Evolutionary conservation across 2,888 invertebrate genomes (phyloP), one percentile per base, ranked within the genome.

Genomic region (Eupelmus urozonus): DNA sequence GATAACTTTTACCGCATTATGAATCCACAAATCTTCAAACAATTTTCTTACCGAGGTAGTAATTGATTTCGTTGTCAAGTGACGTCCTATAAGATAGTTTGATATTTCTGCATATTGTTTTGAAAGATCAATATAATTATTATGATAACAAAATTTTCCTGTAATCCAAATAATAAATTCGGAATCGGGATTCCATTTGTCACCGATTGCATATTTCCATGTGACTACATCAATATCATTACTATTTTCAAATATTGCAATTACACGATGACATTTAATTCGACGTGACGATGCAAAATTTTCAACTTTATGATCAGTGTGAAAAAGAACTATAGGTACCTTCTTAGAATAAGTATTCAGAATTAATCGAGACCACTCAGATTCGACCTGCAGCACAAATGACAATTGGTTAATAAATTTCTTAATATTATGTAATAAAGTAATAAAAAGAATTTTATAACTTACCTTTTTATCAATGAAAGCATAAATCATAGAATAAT

Each of bases 141-240:
- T 16, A 25, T 40, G 25, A n/a, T 53, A 42, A 23, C 27, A 13
- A 5, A 40, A n/a, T 1, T 53, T 42, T 13, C 72, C 72, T n/a
- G 34, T 59, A 23, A 66, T 59, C 74, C 65, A 74, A 16, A 74
- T 66, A 59, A 66, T 66, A 45, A 74, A 66, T 49, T 29, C 20
- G 23, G 74, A 59, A 34, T 66, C 59, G 2, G 66, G 29, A 18
- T 74, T 74, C 74, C 74, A 74, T 34, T 27, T 59, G 4, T 66
- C 45, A 59, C 55, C 11, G n/a, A 66, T 49, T 2, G 25, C 25
- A 2, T 59, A 0, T 49, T 18, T 57, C 74, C 66, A 74, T 2
- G 45, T 53, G 11, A 72, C 62, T 18, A 60, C n/a, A 51, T 71
- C 23, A 5, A 71, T 16, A 16, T 60, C 60, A 11, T 49, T 60